These are phyloP conservation scores for Stenotaenia linearis DNA, from an alignment of 2,888 invertebrate species.

Conservation along the genomic window DNA sequence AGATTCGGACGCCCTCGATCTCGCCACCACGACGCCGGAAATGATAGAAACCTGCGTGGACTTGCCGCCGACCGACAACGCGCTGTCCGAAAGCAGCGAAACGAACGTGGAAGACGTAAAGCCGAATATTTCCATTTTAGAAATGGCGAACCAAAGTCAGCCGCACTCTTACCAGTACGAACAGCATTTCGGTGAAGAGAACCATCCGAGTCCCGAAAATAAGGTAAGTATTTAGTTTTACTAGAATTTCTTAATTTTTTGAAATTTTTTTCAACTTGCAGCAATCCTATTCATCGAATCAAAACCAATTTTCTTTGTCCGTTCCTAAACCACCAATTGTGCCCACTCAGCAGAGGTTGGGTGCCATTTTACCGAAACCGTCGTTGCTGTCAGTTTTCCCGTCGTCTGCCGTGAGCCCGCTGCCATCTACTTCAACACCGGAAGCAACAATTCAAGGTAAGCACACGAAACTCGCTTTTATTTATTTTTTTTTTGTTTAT, in stretches of 20 bases:
- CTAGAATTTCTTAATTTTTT: too few relatives aligned
- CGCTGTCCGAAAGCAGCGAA: not conserved
- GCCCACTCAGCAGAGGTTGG: slow-evolving; percentile 9
- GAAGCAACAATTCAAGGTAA: slow-evolving; percentile 37
- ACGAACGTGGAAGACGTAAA: not conserved
- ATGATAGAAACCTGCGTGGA: slow-evolving; percentile 35
- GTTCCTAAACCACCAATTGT: slow-evolving; percentile 12
- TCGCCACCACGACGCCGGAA: slow-evolving; percentile 36
- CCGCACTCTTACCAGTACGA: not conserved
- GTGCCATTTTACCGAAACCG: slow-evolving; percentile 33
- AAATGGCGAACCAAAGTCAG: not conserved
- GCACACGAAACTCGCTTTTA: not conserved
- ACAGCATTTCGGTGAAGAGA: not conserved
- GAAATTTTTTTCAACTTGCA: not conserved
- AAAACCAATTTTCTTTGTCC: slow-evolving; percentile 14
- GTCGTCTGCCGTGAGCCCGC: slow-evolving; percentile 3
- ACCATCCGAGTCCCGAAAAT: not conserved
- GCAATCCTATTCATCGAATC: slow-evolving; percentile 26
- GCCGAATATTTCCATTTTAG: not conserved
- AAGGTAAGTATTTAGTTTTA: not conserved
- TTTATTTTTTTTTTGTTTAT: not conserved
- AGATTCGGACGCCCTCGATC: slow-evolving; percentile 36
- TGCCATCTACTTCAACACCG: slow-evolving; percentile 36
- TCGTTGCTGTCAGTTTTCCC: slow-evolving; percentile 3
- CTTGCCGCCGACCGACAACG: slow-evolving; percentile 27